These are phyloP conservation scores for Drosophila atripex DNA, from an alignment of 2,888 invertebrate genomes.

Conservation along the genomic window DNA sequence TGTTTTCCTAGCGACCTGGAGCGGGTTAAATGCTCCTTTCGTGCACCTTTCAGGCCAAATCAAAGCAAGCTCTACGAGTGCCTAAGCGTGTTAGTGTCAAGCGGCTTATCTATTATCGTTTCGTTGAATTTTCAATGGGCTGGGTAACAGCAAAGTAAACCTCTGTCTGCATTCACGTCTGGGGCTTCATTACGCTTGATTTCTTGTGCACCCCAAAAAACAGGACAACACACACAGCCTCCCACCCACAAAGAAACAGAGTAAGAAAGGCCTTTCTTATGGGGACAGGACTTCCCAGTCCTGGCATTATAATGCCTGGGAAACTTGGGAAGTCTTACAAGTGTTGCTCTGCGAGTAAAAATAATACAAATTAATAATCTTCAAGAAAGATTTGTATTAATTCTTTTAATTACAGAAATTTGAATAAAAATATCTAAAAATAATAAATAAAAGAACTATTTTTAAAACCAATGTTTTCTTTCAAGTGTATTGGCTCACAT, in stretches of 20 bases:
- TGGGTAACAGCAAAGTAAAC: constrained; percentile 11
- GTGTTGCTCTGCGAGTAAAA: constrained; percentile 46
- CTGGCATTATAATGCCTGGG: constrained; percentile 68
- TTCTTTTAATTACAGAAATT: too few relatives aligned
- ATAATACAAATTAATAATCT: not conserved
- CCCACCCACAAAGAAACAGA: constrained; percentile 27
- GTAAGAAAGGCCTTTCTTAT: constrained; percentile 52
- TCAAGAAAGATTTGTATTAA: too few relatives aligned
- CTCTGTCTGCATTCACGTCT: constrained; percentile 25
- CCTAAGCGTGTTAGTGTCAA: constrained; percentile 37
- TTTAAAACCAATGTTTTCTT: not conserved
- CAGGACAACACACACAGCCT: constrained; percentile 6
- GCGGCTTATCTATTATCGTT: constrained; percentile 53
- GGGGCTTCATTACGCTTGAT: constrained; percentile 74
- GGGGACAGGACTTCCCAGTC: constrained; percentile 31
- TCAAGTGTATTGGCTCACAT: constrained; percentile 18
- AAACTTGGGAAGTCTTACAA: constrained; percentile 62
- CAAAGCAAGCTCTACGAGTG: constrained; percentile 39
- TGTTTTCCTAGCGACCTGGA: constrained; percentile 8
- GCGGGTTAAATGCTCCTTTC: constrained; percentile 18
- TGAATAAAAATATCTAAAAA: too few relatives aligned
- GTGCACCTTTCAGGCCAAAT: constrained; percentile 24
- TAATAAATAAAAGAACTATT: not conserved
- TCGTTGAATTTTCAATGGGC: constrained; percentile 42
- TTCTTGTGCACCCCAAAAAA: constrained; percentile 53